Percentiles rank a stretch among this genome's conserved stretches.
Evolutionary conservation across 1,140 invertebrate genomes (phyloP).

Genomic region (Tetramorium parvispinum): DNA sequence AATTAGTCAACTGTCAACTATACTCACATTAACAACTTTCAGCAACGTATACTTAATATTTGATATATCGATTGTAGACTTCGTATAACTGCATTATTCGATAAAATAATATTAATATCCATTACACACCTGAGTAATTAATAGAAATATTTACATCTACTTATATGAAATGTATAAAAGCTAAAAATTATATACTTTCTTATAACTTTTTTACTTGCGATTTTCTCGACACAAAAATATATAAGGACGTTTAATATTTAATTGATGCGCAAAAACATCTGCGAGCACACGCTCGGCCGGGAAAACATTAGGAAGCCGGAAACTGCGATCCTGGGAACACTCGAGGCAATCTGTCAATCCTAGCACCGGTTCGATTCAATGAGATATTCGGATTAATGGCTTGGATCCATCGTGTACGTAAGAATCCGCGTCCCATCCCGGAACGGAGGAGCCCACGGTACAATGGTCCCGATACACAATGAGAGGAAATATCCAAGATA

Average conservation of each 20-base stretch:
- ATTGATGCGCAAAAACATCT: constrained; percentile 44
- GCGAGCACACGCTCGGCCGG: constrained; percentile 17
- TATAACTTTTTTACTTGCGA: not conserved
- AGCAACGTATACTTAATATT: not conserved
- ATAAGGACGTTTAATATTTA: not conserved
- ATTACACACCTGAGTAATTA: not conserved
- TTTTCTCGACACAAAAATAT: not conserved
- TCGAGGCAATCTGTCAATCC: constrained; percentile 84
- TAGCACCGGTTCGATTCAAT: constrained; percentile 79
- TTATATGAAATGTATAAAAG: not conserved
- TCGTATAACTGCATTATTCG: not conserved
- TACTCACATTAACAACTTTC: not conserved
- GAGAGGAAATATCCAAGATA: constrained; percentile 86
- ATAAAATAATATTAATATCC: not conserved
- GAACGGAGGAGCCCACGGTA: constrained; percentile 76
- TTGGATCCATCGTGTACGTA: constrained; percentile 77
- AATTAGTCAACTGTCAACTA: constrained; percentile 28
- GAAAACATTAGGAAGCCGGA: constrained; percentile 73
- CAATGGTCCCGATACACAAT: constrained; percentile 84
- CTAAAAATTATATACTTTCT: not conserved
- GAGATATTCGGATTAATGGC: constrained; percentile 85
- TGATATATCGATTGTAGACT: not conserved
- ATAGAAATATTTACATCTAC: not conserved
- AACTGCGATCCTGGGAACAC: constrained; percentile 82
- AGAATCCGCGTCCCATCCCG: constrained; percentile 77